A percentile compares a stretch with the other conserved stretches of the same genome.
phyloP scores from a whole-genome alignment of 1,140 invertebrate species.

The Drosophila ercepeae region DNA sequence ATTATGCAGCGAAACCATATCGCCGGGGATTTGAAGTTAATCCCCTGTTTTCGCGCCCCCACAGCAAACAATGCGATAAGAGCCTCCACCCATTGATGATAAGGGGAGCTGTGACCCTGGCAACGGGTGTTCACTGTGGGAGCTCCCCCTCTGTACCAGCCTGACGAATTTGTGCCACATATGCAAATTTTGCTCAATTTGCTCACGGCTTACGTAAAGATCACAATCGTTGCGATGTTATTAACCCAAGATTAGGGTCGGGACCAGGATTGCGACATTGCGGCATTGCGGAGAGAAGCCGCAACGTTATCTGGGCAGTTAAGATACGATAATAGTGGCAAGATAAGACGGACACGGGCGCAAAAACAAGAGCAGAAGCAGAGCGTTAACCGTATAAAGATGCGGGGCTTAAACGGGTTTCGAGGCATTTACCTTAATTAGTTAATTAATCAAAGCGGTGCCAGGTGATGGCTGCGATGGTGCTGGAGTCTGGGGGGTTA shows the following conservation, averaged over 20 bases:
- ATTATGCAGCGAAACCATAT: slow-evolving; percentile 15
- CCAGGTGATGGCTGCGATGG: neutral
- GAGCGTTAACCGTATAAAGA: slow-evolving; percentile 41
- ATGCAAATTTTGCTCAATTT: slow-evolving; percentile 61
- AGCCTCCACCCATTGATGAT: slow-evolving; percentile 20
- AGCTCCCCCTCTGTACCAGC: neutral
- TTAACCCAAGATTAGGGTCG: slow-evolving; percentile 40
- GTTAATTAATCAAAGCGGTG: slow-evolving; percentile 55
- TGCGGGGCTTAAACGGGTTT: slow-evolving; percentile 31
- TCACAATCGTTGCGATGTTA: slow-evolving; percentile 39
- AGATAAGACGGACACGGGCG: slow-evolving; percentile 19
- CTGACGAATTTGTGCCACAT: slow-evolving; percentile 60
- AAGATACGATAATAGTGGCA: slow-evolving; percentile 47
- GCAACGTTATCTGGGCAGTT: slow-evolving; percentile 60
- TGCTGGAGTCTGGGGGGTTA: neutral
- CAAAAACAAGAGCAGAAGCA: slow-evolving; percentile 17
- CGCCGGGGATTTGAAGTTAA: neutral
- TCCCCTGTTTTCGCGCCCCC: slow-evolving; percentile 18
- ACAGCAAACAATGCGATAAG: slow-evolving; percentile 27
- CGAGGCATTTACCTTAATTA: slow-evolving; percentile 45
- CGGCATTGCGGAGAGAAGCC: no score
- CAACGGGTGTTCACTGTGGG: slow-evolving; percentile 42
- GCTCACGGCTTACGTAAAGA: slow-evolving; percentile 55
- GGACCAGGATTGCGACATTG: no score
- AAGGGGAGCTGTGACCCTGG: slow-evolving; percentile 31